A percentile compares a stretch with the other conserved stretches of the same genome.
phyloP scores from a whole-genome alignment of 64 coral and sea anemone species.

The Pocillopora damicornis region DNA sequence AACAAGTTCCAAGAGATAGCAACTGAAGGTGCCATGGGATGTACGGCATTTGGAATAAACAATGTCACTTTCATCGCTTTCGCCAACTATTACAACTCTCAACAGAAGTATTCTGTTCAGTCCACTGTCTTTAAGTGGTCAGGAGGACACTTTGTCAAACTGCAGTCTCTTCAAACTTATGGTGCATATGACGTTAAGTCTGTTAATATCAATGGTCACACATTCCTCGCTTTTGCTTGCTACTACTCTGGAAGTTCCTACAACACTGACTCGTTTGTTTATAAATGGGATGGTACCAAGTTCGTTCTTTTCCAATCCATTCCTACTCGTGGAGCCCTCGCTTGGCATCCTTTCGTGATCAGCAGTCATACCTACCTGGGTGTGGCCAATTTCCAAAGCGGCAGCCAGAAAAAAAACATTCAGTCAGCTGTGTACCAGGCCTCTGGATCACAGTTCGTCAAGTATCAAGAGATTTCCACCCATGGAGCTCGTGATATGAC shows the following conservation, averaged over 20 bases:
- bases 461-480: conserved; percentile 54
- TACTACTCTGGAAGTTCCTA: conserved; percentile 23
- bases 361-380: conserved; percentile 42
- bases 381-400: neutral
- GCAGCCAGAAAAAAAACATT: neutral
- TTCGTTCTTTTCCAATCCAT: conserved; percentile 50
- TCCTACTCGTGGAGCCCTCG: conserved; percentile 26
- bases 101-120: neutral
- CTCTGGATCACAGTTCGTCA: conserved; percentile 47
- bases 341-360: conserved; percentile 43
- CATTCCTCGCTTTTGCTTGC: conserved; percentile 38
- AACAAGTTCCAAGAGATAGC: neutral
- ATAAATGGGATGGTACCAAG: conserved; percentile 34
- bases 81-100: neutral
- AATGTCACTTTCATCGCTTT: conserved; percentile 14
- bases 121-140: conserved; percentile 15
- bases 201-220: conserved; percentile 54
- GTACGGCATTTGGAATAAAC: conserved; percentile 1
- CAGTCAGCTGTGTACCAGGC: neutral
- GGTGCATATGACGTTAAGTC: conserved; percentile 14
- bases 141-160: conserved; percentile 12
- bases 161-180: conserved; percentile 35
- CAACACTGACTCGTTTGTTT: conserved; percentile 26
- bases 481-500: conserved; percentile 33
- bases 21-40: neutral